Conservation (phyloP, 2,113 vertebrate species). For the Esox niger region DNA sequence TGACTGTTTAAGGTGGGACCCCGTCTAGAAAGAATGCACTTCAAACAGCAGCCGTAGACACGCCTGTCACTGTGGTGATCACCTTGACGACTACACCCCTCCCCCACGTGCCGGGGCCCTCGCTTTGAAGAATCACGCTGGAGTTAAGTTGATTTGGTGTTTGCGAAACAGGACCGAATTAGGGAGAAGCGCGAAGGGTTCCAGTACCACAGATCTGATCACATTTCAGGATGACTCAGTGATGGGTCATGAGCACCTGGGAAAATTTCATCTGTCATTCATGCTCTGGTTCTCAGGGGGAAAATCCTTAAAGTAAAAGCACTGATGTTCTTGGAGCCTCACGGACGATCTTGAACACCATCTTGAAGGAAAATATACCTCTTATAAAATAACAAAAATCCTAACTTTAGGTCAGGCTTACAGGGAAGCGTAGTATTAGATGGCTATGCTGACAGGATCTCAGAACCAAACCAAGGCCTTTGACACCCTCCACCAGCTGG, state of each 20-base stretch:
- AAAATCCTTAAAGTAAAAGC: neutral
- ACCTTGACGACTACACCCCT: neutral
- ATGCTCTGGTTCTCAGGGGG: neutral
- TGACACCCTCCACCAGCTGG: neutral
- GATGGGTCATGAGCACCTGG: neutral
- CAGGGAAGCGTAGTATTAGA: neutral
- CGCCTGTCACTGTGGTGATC: neutral
- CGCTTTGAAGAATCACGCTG: no score
- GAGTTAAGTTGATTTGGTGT: no score
- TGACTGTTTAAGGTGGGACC: constrained; percentile 28
- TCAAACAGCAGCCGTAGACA: constrained; percentile 43
- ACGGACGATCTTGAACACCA: neutral
- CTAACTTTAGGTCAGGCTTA: neutral
- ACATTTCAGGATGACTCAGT: neutral
- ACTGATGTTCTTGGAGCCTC: no score
- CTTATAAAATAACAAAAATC: neutral
- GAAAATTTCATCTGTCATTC: neutral
- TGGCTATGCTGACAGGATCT: neutral
- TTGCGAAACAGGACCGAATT: neutral
- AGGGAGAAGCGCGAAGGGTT: neutral
- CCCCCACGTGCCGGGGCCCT: neutral
- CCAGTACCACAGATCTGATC: neutral
- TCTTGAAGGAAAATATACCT: neutral
- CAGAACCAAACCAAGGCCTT: neutral
- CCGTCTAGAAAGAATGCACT: constrained; percentile 36